phyloP scores from a whole-genome alignment of 2,113 vertebrate species.

The Petromus typicus region DNA sequence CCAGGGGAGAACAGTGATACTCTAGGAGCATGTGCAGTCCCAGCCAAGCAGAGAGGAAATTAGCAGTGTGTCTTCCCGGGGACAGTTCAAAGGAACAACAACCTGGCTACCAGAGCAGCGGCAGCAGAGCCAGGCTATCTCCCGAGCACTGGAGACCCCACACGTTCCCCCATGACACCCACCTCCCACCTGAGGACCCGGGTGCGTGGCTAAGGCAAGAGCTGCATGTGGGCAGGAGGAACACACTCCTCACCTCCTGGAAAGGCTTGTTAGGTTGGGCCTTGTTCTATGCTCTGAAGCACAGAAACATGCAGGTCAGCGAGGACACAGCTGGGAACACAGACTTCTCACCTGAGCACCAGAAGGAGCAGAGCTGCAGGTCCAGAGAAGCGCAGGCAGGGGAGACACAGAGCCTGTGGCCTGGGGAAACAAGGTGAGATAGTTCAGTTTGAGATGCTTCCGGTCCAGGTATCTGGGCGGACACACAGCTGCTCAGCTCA shows the following conservation, averaged over 20 bases:
- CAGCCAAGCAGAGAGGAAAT: not conserved
- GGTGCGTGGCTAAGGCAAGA: not conserved
- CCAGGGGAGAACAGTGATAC: not conserved
- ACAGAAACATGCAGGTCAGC: not conserved
- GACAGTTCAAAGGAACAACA: not conserved
- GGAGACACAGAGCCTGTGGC: not conserved
- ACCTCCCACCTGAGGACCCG: not conserved
- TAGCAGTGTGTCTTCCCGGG: not conserved
- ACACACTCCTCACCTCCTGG: fast-evolving
- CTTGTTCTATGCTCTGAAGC: no score
- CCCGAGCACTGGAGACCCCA: no score
- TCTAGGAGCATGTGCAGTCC: not conserved
- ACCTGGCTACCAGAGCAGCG: not conserved
- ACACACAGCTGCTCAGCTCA: not conserved
- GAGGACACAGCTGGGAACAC: not conserved
- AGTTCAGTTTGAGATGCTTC: not conserved
- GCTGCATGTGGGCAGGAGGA: not conserved
- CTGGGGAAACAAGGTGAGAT: not conserved
- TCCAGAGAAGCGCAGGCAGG: not conserved
- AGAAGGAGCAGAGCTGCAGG: not conserved
- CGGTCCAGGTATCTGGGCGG: not conserved
- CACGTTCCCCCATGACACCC: no score
- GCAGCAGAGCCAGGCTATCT: not conserved
- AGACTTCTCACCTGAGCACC: constrained; percentile 35
- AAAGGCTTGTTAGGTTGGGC: not conserved